phyloP scores from a whole-genome alignment of 2,888 invertebrate species.

The Euphydryas editha region DNA sequence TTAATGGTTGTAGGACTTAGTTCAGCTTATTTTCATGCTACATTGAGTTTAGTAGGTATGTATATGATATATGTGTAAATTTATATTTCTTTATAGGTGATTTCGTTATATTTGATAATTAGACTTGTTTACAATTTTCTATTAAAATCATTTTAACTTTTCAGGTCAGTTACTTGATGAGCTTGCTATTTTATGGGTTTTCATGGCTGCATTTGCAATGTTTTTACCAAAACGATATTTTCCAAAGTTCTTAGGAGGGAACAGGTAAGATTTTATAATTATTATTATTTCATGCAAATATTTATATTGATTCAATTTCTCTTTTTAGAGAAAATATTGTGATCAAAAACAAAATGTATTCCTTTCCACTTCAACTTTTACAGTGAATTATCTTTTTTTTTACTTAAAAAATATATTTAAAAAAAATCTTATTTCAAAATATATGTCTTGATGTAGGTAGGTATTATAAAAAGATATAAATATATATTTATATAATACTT shows the following conservation, averaged over 20 bases:
- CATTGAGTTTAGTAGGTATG: conserved; percentile 89
- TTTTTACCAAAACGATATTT: conserved; percentile 89
- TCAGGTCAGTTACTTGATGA: conserved; percentile 91
- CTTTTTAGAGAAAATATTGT: no score
- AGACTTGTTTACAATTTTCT: not conserved
- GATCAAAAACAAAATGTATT: no score
- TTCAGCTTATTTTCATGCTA: conserved; percentile 94
- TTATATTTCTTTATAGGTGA: not conserved
- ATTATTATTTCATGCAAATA: not conserved
- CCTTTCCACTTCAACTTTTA: no score
- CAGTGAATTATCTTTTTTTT: no score
- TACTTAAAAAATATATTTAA: no score
- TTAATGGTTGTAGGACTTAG: conserved; percentile 90
- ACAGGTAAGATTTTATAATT: conserved; percentile 78
- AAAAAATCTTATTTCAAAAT: no score
- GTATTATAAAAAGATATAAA: no score
- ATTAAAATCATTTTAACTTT: conserved; percentile 40
- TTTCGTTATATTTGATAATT: not conserved
- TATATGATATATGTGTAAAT: conserved; percentile 35
- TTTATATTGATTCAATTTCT: no score
- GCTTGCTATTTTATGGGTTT: conserved; percentile 91
- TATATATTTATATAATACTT: no score
- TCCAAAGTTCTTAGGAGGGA: conserved; percentile 85
- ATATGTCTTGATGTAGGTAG: no score
- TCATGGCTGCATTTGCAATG: conserved; percentile 90